Base-by-base conservation (phyloP, 2,888 invertebrate genomes). In the Ormyrus thymus region DNA sequence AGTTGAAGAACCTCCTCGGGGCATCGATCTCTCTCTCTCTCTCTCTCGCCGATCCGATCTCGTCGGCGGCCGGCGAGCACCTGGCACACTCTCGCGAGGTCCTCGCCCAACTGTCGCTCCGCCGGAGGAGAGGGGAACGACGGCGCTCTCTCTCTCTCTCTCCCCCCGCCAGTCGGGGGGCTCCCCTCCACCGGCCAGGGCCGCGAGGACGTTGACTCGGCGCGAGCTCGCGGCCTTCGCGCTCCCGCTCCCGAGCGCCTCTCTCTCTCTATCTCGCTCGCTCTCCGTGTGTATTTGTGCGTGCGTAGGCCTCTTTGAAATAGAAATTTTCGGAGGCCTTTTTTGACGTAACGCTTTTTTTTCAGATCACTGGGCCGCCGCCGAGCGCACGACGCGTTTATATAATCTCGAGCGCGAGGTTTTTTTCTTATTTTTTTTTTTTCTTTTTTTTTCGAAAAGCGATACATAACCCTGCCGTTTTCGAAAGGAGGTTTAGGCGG, bases 141-240 rank as follows among this genome's bases (percentile, higher is more conserved):
- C 51, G 68, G 70, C 69, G 56, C n/a, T 45, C 0, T 6, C 46
- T 29, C 43, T 10, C 11, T 65, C 69, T 7, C 56, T 9, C 56
- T 13, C 43, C 10, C 45, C n/a, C 11, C 15, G 7, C 6, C 56
- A 29, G 6, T 15, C 46, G 48, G 48, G 2, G 10, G n/a, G 46
- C 15, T 43, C 53, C n/a, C 61, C 53, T 29, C 48, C 46, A 13
- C 8, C 50, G 55, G 56, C 69, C 76, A 69, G 73, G 80, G 76
- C 73, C 70, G 76, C 73, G 77, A 69, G 87, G 87, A 84, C 87
- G 86, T 87, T 88, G 87, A 87, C 87, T 86, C 86, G 84, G 81
- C 85, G 86, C 65, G 68, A 73, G 73, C 79, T 64, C 69, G 74
- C 81, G 79, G 81, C 81, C 81, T 81, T 81, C 81, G 81, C 48